Evolutionary conservation across 2,888 invertebrate genomes (phyloP).

Genomic region (Uloborus plumipes): DNA sequence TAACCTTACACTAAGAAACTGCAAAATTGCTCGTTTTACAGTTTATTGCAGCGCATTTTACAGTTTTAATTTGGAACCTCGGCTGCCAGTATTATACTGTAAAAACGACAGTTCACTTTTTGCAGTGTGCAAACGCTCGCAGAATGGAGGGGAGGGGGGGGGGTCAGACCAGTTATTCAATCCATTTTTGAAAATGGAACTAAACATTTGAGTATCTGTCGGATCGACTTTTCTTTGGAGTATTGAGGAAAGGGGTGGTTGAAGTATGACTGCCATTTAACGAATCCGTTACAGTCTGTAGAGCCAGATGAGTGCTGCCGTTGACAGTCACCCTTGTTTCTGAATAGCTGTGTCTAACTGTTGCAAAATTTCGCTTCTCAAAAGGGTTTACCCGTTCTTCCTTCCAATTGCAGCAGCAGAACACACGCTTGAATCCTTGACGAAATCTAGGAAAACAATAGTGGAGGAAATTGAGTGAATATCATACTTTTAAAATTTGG

Average conservation of each 20-base stretch:
- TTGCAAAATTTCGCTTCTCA: constrained; percentile 62
- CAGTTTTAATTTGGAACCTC: no score
- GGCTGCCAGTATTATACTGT: no score
- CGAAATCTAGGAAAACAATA: constrained; percentile 62
- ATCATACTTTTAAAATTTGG: no score
- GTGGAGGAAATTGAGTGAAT: not conserved
- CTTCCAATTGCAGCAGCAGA: constrained; percentile 61
- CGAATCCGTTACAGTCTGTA: constrained; percentile 66
- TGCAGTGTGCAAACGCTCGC: no score
- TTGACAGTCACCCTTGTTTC: constrained; percentile 65
- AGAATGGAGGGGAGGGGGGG: no score
- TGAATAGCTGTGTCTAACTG: constrained; percentile 66
- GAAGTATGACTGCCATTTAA: constrained; percentile 64
- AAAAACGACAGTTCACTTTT: no score
- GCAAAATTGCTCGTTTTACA: no score
- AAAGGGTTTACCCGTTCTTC: constrained; percentile 54
- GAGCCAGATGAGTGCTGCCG: constrained; percentile 61
- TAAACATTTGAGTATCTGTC: constrained; percentile 48
- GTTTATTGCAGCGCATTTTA: no score
- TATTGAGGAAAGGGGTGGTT: constrained; percentile 54
- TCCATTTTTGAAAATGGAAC: not conserved
- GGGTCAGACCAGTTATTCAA: no score
- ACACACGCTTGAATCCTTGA: constrained; percentile 66
- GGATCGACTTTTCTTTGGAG: not conserved
- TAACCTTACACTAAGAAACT: no score